Base-by-base conservation (phyloP, 2,797 vertebrate species). In the Paguma larvata region DNA sequence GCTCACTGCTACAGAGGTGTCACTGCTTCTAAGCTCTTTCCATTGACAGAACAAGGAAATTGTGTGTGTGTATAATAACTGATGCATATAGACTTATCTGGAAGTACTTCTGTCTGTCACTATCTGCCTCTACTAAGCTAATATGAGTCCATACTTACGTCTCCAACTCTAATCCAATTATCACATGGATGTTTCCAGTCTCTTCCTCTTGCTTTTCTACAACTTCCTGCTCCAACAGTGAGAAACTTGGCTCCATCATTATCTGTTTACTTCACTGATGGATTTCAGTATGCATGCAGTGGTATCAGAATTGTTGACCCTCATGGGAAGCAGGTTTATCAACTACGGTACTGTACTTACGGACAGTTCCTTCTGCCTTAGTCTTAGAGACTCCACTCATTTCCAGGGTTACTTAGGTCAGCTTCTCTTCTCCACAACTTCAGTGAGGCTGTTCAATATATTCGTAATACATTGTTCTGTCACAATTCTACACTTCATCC, bases 401-500 rank as follows among this genome's bases (percentile, higher is more conserved):
- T 97, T 65, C 78, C 68, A 75, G 51, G 15, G 19, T 56, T 79
- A 73, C 27, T 83, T 93, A 62, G 51, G 23, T 59, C 10, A 91
- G n/a, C 12, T 23, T 8, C 32, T 12, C 18, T 44, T 38, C 75
- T 19, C 19, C 34, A 63, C 27, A 21, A 1, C 5, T 86, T 94
- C 56, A 92, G 19, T 41, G 44, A 89, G 23, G 44, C 5, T 77
- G 8, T 86, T 94, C 82, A 23, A 56, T 48, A 30, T 11, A 48
- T 89, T 53, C 70, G 6, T 78, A 65, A 53, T 59, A 82, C 53
- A 59, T 23, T 51, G 2, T 18, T 89, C 48, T 63, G 41, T 63
- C 62, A 91, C 13, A 75, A 75, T 92, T 89, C 48, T 46, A 16
- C 10, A 92, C 87, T 92, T 93, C 44, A 94, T 38, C 32, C 9